These are phyloP conservation scores for Adelognathus sp. DNA, from an alignment of 2,888 invertebrate genomes.

Conservation along the genomic window DNA sequence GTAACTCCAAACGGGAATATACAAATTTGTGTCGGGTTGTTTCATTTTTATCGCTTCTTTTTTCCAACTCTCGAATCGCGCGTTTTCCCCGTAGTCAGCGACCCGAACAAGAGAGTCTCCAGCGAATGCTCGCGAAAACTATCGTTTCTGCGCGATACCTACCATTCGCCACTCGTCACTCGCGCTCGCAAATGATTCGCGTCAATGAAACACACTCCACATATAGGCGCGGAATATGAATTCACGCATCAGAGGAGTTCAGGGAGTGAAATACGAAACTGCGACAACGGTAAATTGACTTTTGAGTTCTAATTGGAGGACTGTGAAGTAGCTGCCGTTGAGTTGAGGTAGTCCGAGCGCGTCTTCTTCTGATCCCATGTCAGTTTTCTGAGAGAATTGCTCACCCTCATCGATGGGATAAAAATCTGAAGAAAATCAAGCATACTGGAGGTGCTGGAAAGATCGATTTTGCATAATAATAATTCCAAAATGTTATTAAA, in stretches of 20 bases:
- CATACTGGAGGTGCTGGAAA: too few relatives aligned
- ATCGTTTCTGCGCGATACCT: not conserved
- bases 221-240: not conserved
- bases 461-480: too few relatives aligned
- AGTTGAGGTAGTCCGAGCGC: not conserved
- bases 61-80: not conserved
- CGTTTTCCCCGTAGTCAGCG: not conserved
- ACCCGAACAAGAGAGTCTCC: not conserved
- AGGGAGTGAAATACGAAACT: not conserved
- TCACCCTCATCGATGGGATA: too few relatives aligned
- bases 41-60: constrained; percentile 12
- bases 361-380: too few relatives aligned
- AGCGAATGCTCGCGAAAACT: too few relatives aligned
- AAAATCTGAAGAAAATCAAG: too few relatives aligned
- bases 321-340: not conserved
- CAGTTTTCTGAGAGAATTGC: too few relatives aligned
- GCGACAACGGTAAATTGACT: not conserved
- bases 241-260: not conserved
- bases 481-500: too few relatives aligned
- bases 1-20: not conserved
- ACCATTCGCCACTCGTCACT: not conserved
- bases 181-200: not conserved
- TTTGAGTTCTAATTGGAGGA: not conserved
- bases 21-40: constrained; percentile 15
- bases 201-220: constrained; percentile 12